Conservation (phyloP, 92 coral and sea anemone species). For the Parazoanthus atlanticus region DNA sequence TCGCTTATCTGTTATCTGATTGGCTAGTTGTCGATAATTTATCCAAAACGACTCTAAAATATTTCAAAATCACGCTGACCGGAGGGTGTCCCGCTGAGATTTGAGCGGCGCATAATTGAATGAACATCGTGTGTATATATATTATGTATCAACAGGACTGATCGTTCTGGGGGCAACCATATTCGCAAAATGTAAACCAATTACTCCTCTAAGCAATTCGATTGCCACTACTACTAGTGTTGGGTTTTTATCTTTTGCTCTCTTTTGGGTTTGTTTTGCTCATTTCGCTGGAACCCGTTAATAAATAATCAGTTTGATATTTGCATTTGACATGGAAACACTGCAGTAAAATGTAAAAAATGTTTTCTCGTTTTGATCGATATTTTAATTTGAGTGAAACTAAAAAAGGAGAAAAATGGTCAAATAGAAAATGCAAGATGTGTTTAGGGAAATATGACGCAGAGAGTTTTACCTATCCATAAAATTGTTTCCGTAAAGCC, state of each 20-base stretch:
- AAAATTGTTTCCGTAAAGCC: background rate
- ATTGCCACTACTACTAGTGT: background rate
- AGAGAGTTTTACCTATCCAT: background rate
- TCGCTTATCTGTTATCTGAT: too few relatives aligned
- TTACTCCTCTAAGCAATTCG: background rate
- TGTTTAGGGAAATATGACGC: background rate
- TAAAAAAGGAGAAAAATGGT: background rate
- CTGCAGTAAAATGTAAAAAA: background rate
- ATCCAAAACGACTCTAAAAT: too few relatives aligned
- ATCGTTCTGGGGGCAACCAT: too few relatives aligned
- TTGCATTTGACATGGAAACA: background rate
- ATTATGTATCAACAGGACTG: too few relatives aligned
- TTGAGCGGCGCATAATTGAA: too few relatives aligned
- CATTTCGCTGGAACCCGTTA: background rate
- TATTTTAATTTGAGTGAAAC: background rate
- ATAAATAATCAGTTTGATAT: background rate
- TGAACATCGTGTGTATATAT: too few relatives aligned
- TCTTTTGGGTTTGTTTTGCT: background rate
- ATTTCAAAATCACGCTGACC: too few relatives aligned
- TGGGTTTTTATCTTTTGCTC: background rate
- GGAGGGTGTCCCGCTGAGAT: too few relatives aligned
- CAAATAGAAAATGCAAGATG: background rate
- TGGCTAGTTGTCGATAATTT: too few relatives aligned
- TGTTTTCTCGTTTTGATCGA: background rate
- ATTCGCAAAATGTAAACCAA: too few relatives aligned